Conservation (phyloP, 1,140 invertebrate species). For the Helicoverpa armigera region DNA sequence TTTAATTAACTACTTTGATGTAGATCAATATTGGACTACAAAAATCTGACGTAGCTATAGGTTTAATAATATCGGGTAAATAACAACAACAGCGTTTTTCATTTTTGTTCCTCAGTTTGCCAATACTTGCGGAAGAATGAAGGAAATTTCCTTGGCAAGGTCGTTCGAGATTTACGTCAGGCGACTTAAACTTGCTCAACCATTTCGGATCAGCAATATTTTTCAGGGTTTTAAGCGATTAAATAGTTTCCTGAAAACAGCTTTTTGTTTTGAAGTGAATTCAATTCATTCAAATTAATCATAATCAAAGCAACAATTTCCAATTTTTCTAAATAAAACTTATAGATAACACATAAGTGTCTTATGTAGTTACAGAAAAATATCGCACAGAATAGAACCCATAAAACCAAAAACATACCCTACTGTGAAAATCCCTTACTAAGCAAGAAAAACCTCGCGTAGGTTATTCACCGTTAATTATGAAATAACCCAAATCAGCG, state of each 20-base stretch:
- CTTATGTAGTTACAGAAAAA: no score
- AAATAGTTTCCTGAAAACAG: no score
- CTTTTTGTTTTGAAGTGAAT: no score
- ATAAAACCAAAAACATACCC: no score
- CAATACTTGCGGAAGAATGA: conserved; percentile 51
- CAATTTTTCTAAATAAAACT: no score
- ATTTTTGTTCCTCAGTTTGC: conserved; percentile 54
- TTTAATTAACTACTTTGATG: neutral
- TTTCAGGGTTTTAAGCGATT: neutral
- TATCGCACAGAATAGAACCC: no score
- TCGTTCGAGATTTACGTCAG: conserved; percentile 54
- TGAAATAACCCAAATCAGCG: neutral
- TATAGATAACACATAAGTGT: no score
- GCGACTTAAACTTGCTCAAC: conserved; percentile 35
- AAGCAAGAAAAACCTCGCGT: neutral
- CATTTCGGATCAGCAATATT: conserved; percentile 39
- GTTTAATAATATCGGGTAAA: neutral
- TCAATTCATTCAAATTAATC: no score
- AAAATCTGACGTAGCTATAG: conserved; percentile 15
- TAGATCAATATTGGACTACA: neutral
- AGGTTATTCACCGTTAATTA: neutral
- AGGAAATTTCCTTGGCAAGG: conserved; percentile 39
- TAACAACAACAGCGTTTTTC: conserved; percentile 51
- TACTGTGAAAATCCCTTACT: neutral
- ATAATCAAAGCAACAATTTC: no score